phyloP scores from a whole-genome alignment of 2,797 vertebrate genomes.

The Myioborus melanocephalus region DNA sequence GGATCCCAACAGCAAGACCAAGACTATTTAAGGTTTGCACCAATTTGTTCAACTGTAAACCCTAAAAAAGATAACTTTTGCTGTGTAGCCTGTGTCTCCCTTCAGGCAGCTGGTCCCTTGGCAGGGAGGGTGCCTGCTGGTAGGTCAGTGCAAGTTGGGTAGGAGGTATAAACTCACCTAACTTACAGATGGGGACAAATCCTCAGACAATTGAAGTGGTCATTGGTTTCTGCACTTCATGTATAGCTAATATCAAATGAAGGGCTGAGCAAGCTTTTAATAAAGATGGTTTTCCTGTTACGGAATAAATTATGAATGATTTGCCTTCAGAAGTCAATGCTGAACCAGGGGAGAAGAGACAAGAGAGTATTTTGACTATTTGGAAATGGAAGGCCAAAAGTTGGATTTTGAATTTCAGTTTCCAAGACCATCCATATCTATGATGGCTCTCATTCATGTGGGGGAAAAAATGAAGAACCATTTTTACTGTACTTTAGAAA shows the following conservation, averaged over 20 bases:
- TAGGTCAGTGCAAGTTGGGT: neutral
- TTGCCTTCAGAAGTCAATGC: neutral
- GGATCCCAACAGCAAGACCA: neutral
- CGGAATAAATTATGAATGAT: fast-evolving
- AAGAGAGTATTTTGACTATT: neutral
- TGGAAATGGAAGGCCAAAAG: neutral
- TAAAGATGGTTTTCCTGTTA: neutral
- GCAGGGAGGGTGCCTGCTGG: neutral
- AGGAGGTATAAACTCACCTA: neutral
- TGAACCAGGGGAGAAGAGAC: neutral
- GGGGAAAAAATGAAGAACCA: neutral
- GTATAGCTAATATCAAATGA: neutral
- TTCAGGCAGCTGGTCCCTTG: neutral
- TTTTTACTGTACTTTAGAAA: neutral
- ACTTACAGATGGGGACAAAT: neutral
- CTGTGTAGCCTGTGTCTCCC: neutral
- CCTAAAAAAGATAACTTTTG: neutral
- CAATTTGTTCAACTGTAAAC: neutral
- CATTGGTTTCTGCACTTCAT: neutral
- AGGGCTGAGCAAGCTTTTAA: neutral
- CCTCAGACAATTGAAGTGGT: neutral
- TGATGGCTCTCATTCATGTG: neutral
- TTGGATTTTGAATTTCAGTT: neutral
- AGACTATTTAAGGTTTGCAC: neutral
- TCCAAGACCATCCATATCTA: neutral